Base-by-base conservation (phyloP, 2,113 vertebrate species). In the Sceloporus tristichus region DNA sequence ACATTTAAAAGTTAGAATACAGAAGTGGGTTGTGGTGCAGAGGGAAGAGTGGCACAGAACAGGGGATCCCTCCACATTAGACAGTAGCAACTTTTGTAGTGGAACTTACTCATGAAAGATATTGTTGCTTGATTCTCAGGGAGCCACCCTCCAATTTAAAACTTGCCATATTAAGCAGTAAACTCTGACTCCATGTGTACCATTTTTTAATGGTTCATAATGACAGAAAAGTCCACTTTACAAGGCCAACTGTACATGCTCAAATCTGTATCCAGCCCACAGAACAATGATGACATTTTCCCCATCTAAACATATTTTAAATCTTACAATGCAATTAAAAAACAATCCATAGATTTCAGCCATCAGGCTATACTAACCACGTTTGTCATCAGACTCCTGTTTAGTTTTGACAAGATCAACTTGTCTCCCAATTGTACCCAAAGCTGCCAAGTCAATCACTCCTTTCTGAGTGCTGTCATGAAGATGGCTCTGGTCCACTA, bases 361-460 rank as follows among this genome's bases (percentile, higher is more conserved):
- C 2, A 27, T 6, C 59, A 34, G 25, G 80, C 89, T 48, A 75
- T 82, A 96, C 95, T 82, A 89, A 99, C 99, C 98, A 95, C 98
- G 98, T 94, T 98, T 99, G 92, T 99, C 99, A 86, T 99, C 99
- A 6, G 96, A 90, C 77, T 99, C 99, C 42, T 97, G 96, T 80
- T 98, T 98, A 90, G 98, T 97, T 96, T 98, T 99, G 80, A 99
- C 97, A 85, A 99, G 98, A 94, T 99, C 98, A 70, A 98, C 98
- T 79, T 99, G 98, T 84, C 98, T 98, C 27, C 98, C 98, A 21
- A 95, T 98, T 94, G 99, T 98, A 89, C 98, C 98, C 25, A 99
- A 95, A 70, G 93, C 94, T 8, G 96, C 96, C 88, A 99, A 94
- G 89, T 99, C 98, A 82, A 99, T 98, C 53, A 98, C 96, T 0